These are phyloP conservation scores for Pseudorasbora parva DNA, from an alignment of 2,113 vertebrate species.

Conservation along the genomic window DNA sequence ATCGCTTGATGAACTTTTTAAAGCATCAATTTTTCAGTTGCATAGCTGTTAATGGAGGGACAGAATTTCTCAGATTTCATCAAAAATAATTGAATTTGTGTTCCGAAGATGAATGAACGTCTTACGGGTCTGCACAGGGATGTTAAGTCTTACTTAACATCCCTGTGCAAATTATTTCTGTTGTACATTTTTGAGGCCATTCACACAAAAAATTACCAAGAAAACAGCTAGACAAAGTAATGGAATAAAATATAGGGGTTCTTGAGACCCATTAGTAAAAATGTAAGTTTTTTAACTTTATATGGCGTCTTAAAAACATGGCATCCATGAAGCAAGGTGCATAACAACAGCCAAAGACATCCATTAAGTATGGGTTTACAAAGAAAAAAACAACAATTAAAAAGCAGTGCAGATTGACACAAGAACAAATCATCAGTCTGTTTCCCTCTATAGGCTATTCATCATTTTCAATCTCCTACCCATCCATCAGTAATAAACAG, in stretches of 20 bases:
- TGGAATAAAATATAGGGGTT: background rate
- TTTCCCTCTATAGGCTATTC: constrained; percentile 23
- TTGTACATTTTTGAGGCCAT: background rate
- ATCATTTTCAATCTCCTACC: constrained; percentile 2
- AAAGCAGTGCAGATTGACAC: background rate
- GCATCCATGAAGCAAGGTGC: background rate
- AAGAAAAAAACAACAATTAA: background rate
- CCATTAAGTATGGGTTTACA: background rate
- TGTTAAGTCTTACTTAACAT: no score
- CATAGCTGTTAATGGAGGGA: no score
- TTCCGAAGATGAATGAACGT: no score
- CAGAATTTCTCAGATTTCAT: no score
- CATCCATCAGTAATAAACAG: constrained; percentile 12
- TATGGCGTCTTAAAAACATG: background rate
- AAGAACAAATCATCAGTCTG: constrained; percentile 6
- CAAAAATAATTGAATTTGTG: no score
- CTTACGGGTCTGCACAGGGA: no score
- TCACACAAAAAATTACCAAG: no score
- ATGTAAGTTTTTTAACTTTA: background rate
- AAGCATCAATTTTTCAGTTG: no score
- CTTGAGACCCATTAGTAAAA: background rate
- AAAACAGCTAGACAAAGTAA: background rate
- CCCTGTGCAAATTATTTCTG: background rate
- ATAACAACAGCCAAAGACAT: background rate
- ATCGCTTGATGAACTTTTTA: no score